Percentiles rank a stretch among this genome's conserved stretches.
These are phyloP conservation scores for Himalopsyche phryganea DNA, from an alignment of 1,140 invertebrate species.

Conservation along the genomic window DNA sequence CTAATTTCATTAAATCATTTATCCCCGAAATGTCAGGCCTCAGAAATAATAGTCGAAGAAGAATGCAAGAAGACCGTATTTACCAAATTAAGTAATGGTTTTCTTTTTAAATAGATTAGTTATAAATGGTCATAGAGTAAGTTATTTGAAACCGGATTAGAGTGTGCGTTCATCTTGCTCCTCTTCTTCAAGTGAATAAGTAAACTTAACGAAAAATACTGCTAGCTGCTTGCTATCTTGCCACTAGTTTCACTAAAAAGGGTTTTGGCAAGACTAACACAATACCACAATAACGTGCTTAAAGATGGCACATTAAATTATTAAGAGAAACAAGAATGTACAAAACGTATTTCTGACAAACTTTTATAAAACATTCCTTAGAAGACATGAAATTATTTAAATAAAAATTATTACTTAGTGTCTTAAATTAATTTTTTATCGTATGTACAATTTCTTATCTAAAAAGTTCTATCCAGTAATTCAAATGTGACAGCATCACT, in stretches of 20 bases:
- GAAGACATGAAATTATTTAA: neutral
- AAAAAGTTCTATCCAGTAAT: neutral
- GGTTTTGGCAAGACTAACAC: neutral
- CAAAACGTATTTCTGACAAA: neutral
- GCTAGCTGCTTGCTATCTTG: neutral
- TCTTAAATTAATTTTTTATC: constrained; percentile 9
- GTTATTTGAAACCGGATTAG: too few relatives aligned
- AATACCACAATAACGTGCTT: neutral
- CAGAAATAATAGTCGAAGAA: neutral
- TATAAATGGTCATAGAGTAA: too few relatives aligned
- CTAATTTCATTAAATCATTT: too few relatives aligned
- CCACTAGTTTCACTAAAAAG: neutral
- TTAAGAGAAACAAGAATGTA: neutral
- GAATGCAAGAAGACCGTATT: neutral
- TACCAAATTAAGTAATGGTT: neutral
- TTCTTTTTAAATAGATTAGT: too few relatives aligned
- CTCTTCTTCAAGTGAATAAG: neutral
- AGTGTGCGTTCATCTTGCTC: too few relatives aligned
- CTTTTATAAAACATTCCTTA: constrained; percentile 3
- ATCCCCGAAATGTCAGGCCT: neutral
- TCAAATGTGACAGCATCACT: neutral
- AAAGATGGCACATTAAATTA: neutral
- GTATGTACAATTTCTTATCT: constrained; percentile 27
- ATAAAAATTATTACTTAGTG: neutral
- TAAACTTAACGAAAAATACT: too few relatives aligned